Percentiles rank a stretch among this genome's conserved stretches.
Evolutionary conservation across 2,797 vertebrate genomes (phyloP).

Genomic region (Chiroxiphia lanceolata): DNA sequence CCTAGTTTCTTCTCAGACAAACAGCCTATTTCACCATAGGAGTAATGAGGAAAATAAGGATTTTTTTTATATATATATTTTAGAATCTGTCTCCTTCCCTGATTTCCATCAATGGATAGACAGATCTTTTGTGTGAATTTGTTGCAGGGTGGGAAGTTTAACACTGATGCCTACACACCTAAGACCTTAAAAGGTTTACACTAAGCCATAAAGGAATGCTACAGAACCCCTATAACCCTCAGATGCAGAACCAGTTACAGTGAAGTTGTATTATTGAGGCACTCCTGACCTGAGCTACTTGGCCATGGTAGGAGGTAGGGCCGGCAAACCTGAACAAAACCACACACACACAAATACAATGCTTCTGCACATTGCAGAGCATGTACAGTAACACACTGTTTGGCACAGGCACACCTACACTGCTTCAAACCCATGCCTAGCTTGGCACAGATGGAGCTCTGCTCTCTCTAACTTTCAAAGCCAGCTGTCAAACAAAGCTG

Average conservation of each 20-base stretch:
- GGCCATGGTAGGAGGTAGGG: background rate
- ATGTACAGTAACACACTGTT: fast-evolving
- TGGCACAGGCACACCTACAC: background rate
- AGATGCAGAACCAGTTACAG: fast-evolving
- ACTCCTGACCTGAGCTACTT: background rate
- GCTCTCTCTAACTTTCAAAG: background rate
- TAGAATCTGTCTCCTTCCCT: background rate
- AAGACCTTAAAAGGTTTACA: background rate
- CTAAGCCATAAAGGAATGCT: background rate
- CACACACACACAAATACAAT: fast-evolving
- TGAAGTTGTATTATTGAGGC: background rate
- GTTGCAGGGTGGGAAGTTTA: background rate
- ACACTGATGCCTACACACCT: background rate
- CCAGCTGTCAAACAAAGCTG: background rate
- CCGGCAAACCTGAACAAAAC: background rate
- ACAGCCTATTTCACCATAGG: background rate
- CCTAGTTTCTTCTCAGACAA: background rate
- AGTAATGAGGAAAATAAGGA: background rate
- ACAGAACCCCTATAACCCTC: background rate
- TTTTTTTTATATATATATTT: background rate
- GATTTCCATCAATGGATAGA: background rate
- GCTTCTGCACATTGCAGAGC: background rate
- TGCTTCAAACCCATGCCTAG: background rate
- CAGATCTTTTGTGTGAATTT: background rate
- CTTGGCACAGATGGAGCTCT: background rate